Conservation (phyloP, 2,888 invertebrate genomes). For the Loripinus fragilis region DNA sequence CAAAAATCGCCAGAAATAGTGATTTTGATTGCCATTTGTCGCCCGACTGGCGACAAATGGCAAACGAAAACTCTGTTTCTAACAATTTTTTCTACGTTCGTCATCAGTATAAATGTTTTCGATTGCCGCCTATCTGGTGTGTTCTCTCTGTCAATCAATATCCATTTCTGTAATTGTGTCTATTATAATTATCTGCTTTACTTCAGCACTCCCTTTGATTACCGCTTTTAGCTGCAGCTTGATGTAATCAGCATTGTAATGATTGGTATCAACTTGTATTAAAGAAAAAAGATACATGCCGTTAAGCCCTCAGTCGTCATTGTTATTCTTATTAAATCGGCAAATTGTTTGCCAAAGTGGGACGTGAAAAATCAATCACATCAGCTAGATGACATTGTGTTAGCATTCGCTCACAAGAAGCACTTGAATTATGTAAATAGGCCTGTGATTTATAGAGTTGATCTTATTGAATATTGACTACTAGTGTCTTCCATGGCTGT, state of each 20-base stretch:
- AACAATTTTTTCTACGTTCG: too few relatives aligned
- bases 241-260: slow-evolving; percentile 3
- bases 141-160: neutral
- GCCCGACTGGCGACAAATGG: too few relatives aligned
- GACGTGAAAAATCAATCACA: slow-evolving; percentile 62
- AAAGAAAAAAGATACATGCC: neutral
- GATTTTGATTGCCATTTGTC: too few relatives aligned
- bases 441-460: slow-evolving; percentile 15
- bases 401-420: slow-evolving; percentile 13
- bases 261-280: slow-evolving; percentile 17
- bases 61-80: too few relatives aligned
- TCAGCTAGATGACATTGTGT: slow-evolving; percentile 13
- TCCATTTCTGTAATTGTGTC: slow-evolving; percentile 6
- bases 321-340: slow-evolving; percentile 40
- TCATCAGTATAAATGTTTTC: too few relatives aligned
- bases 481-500: neutral
- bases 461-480: slow-evolving; percentile 17
- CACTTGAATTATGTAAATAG: slow-evolving; percentile 18
- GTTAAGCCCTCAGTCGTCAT: slow-evolving; percentile 19
- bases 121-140: too few relatives aligned
- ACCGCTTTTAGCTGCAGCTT: neutral
- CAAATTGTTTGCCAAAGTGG: slow-evolving; percentile 37
- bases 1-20: too few relatives aligned
- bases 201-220: slow-evolving; percentile 14
- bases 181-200: slow-evolving; percentile 14